Conservation (phyloP, 2,797 vertebrate genomes). For the Malacoctenus gilli region DNA sequence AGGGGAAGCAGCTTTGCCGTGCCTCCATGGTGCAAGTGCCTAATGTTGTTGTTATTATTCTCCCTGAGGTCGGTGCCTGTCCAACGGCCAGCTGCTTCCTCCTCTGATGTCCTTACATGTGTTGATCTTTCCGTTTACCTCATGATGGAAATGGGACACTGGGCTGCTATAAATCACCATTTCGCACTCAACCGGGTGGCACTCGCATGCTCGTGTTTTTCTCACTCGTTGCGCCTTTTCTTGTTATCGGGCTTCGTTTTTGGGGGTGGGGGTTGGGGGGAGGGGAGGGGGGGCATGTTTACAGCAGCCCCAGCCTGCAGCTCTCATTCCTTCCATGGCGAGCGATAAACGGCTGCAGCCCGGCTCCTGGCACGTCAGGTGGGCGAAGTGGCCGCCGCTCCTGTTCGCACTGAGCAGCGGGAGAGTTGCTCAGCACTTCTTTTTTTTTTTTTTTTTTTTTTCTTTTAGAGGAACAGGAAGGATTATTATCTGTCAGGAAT, state of each 20-base stretch:
- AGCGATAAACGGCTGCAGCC: constrained; percentile 14
- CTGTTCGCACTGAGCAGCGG: no score
- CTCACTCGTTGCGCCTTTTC: constrained; percentile 25
- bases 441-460: constrained; percentile 15
- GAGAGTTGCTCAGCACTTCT: constrained; percentile 26
- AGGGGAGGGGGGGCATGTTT: constrained; percentile 2
- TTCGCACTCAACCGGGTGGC: constrained; percentile 50
- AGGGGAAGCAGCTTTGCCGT: constrained; percentile 46
- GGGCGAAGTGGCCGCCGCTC: constrained; percentile 32
- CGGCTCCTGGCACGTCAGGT: constrained; percentile 13
- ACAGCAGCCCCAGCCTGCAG: constrained; percentile 1
- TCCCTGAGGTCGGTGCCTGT: constrained; percentile 66
- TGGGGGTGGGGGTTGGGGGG: no score
- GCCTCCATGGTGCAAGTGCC: constrained; percentile 53
- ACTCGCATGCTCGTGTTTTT: constrained; percentile 40
- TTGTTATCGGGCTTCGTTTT: not conserved
- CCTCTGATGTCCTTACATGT: constrained; percentile 74
- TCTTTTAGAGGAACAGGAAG: constrained; percentile 52
- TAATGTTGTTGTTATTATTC: constrained; percentile 77
- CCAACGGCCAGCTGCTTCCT: constrained; percentile 78
- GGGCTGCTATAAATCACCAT: constrained; percentile 71
- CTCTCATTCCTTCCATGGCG: constrained; percentile 30
- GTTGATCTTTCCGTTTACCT: constrained; percentile 81
- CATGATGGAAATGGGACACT: constrained; percentile 73
- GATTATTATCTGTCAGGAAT: constrained; percentile 54